Conservation (phyloP, 2,797 vertebrate species). For the Fistularia commersonii region DNA sequence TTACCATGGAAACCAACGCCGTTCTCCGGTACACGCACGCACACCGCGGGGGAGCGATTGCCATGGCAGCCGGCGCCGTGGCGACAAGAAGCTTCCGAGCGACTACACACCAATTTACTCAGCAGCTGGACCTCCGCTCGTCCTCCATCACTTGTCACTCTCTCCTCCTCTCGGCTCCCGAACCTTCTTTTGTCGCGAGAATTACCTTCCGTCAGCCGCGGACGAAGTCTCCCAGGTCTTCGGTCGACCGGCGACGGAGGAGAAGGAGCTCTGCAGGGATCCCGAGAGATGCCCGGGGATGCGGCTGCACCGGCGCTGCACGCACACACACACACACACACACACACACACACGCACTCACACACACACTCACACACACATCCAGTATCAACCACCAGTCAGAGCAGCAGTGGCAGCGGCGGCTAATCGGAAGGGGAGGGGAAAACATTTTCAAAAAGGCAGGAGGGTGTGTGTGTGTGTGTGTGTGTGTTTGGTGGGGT, state of each 20-base stretch:
- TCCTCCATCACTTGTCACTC: constrained; percentile 40
- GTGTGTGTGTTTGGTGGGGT: too few relatives aligned
- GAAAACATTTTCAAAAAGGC: constrained; percentile 38
- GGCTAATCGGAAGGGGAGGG: constrained; percentile 63
- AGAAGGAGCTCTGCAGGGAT: constrained; percentile 73
- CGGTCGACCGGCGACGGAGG: constrained; percentile 59
- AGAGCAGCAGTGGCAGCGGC: constrained; percentile 53
- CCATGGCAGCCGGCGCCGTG: constrained; percentile 66
- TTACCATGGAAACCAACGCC: constrained; percentile 79
- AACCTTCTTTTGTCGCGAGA: constrained; percentile 9
- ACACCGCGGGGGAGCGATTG: constrained; percentile 62
- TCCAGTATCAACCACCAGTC: constrained; percentile 55
- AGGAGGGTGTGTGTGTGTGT: too few relatives aligned
- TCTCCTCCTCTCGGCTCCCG: too few relatives aligned
- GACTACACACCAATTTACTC: constrained; percentile 60
- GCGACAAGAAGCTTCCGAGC: constrained; percentile 58
- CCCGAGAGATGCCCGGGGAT: constrained; percentile 72
- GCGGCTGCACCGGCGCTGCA: constrained; percentile 68
- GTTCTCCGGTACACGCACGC: constrained; percentile 58
- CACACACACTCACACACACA: too few relatives aligned
- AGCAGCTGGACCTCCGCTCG: constrained; percentile 50
- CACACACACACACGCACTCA: too few relatives aligned
- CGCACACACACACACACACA: constrained; percentile 15
- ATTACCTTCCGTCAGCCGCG: constrained; percentile 31
- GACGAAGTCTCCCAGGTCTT: constrained; percentile 38